These are phyloP conservation scores for Tapirus terrestris DNA, from an alignment of 2,113 vertebrate species.

Conservation along the genomic window DNA sequence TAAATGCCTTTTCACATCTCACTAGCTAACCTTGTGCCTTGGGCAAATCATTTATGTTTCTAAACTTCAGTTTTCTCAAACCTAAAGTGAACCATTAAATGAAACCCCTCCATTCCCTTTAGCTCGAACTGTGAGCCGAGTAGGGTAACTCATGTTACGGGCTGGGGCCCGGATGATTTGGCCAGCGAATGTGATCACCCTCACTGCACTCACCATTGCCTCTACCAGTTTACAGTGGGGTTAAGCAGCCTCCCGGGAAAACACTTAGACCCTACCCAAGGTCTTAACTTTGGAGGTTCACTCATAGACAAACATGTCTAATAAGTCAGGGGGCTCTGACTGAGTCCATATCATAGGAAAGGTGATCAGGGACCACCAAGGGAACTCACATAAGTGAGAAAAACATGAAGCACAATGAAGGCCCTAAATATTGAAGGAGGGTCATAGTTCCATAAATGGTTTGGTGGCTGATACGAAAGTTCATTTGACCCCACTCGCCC, in stretches of 20 bases:
- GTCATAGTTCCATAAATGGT: neutral
- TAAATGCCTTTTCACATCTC: conserved; percentile 37
- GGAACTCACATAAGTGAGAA: neutral
- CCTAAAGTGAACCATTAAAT: conserved; percentile 3
- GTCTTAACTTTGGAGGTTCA: neutral
- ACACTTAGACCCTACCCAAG: neutral
- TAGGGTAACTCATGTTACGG: neutral
- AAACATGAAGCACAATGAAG: neutral
- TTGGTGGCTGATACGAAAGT: neutral
- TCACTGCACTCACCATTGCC: neutral
- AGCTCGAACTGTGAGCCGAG: neutral
- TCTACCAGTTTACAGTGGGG: neutral
- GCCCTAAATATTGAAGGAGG: neutral
- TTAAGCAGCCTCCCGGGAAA: neutral
- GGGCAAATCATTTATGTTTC: neutral
- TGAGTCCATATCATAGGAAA: neutral
- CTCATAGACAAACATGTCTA: neutral
- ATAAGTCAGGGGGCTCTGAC: neutral
- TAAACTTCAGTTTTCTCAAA: conserved; percentile 10
- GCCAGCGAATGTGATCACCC: too few relatives aligned
- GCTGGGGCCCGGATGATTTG: neutral
- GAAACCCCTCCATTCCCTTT: neutral
- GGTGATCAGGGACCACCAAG: neutral
- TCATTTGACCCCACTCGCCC: neutral
- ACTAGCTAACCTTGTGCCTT: neutral